Evolutionary conservation across 1,140 invertebrate species (phyloP).

Genomic region (Rhizoglyphus robini): DNA sequence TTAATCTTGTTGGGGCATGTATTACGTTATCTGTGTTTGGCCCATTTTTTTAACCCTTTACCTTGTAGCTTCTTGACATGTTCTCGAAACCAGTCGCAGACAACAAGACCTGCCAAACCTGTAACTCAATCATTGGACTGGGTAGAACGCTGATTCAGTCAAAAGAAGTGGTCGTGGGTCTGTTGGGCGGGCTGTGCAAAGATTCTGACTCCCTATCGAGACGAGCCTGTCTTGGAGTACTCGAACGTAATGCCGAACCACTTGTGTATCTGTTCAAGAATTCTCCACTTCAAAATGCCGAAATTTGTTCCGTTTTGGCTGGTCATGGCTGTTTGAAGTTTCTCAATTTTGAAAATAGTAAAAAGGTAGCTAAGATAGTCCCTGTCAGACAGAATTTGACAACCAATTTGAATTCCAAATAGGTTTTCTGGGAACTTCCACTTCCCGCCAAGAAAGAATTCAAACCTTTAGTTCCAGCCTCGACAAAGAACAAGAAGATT

Average conservation of each 20-base stretch:
- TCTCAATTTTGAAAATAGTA: neutral
- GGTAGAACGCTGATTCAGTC: neutral
- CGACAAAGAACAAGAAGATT: conserved; percentile 32
- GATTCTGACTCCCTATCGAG: neutral
- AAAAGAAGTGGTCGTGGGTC: neutral
- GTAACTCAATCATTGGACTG: neutral
- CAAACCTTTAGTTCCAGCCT: neutral
- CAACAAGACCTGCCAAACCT: neutral
- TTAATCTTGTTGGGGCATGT: neutral
- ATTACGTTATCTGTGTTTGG: neutral
- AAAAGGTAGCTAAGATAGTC: neutral
- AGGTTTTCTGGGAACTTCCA: conserved; percentile 9
- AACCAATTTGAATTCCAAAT: neutral
- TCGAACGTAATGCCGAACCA: neutral
- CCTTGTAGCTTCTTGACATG: neutral
- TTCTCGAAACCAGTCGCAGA: neutral
- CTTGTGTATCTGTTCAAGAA: conserved; percentile 2
- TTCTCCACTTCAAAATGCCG: neutral
- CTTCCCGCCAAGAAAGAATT: neutral
- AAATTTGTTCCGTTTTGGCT: conserved; percentile 6
- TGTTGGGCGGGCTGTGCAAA: neutral
- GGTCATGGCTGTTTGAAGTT: conserved; percentile 2
- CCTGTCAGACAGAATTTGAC: neutral
- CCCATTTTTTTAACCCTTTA: neutral
- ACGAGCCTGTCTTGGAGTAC: conserved; percentile 6